Base-by-base conservation (phyloP, 92 coral and sea anemone species). In the Montipora capitata region DNA sequence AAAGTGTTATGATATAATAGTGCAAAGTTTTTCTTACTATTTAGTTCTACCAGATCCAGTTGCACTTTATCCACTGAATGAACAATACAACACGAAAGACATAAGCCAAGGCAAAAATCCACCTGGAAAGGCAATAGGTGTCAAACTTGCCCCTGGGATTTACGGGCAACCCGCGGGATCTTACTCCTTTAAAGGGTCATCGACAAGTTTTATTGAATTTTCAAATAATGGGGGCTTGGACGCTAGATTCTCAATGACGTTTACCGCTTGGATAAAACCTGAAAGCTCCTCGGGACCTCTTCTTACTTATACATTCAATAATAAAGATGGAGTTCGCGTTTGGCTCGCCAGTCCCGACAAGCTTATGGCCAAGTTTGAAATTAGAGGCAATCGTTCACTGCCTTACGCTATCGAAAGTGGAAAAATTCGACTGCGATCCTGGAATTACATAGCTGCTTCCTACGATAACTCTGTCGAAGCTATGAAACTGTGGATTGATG, bases 121-220 rank as follows among this genome's bases (percentile, higher is more conserved):
- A 2, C 35, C 83, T 2, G 89, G 89, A 52, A 63, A 61, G 38
- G 76, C 64, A 13, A 7, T 0, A 4, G 68, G 82, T 18, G 89
- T 85, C 39, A 8, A 65, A 13, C 82, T 45, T 45, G 82, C 76
- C 0, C 73, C 76, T 11, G 89, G 89, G n/a, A 5, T 61, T 49
- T 85, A 76, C 83, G 83, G 83, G 43, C 89, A 85, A 85, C 89
- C 83, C 82, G 89, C 51, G 74, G 89, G 89, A 75, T 85, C 89
- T 12, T 85, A 40, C 79, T 10, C 51, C 54, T 85, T 85, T 76
- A 44, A 83, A 57, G 89, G 89, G 56, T 75, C 76, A 40, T 66
- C 89, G 27, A 10, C 81, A 39, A 85, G 89, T n/a, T 85, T 63
- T 15, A 48, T 76, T 35, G 89, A 85, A 42, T 76, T 85, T 7